Evolutionary conservation across 2,113 vertebrate genomes (phyloP).

Genomic region (Urocynchramus pylzowi): DNA sequence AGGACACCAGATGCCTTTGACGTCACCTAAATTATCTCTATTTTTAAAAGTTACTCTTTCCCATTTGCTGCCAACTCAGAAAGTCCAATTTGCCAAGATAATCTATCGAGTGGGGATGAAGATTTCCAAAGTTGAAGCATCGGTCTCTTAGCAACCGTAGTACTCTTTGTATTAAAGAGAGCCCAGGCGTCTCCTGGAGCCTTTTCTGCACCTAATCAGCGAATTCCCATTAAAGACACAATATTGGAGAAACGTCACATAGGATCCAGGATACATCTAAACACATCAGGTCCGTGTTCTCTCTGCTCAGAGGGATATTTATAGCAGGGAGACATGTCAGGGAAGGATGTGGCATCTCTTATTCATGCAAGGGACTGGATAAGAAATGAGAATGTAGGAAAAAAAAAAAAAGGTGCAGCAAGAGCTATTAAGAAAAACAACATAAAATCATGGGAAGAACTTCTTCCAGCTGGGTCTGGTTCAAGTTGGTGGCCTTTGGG

Average conservation of each 20-base stretch:
- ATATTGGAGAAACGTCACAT: background rate
- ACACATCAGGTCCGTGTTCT: background rate
- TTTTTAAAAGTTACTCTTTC: conserved; percentile 64
- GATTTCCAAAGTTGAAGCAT: conserved; percentile 56
- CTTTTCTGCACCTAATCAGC: conserved; percentile 36
- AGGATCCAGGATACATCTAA: background rate
- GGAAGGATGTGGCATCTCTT: conserved; percentile 10
- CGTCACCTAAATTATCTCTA: conserved; percentile 53
- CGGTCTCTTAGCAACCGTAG: conserved; percentile 70
- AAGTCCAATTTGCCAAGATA: conserved; percentile 55
- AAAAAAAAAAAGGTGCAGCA: background rate
- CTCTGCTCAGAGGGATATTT: background rate
- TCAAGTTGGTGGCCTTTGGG: background rate
- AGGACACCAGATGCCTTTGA: conserved; percentile 63
- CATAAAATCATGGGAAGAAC: background rate
- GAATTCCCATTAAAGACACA: conserved; percentile 15
- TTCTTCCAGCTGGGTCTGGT: background rate
- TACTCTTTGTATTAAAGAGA: conserved; percentile 57
- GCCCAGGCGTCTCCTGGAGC: conserved; percentile 12
- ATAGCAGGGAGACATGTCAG: conserved; percentile 23
- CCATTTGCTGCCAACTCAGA: conserved; percentile 58
- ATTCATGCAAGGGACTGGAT: background rate
- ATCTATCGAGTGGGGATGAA: conserved; percentile 39
- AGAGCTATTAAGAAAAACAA: background rate
- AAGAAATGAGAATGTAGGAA: background rate